Conservation (phyloP, 2,888 invertebrate genomes). For the Neelides folsomi region DNA sequence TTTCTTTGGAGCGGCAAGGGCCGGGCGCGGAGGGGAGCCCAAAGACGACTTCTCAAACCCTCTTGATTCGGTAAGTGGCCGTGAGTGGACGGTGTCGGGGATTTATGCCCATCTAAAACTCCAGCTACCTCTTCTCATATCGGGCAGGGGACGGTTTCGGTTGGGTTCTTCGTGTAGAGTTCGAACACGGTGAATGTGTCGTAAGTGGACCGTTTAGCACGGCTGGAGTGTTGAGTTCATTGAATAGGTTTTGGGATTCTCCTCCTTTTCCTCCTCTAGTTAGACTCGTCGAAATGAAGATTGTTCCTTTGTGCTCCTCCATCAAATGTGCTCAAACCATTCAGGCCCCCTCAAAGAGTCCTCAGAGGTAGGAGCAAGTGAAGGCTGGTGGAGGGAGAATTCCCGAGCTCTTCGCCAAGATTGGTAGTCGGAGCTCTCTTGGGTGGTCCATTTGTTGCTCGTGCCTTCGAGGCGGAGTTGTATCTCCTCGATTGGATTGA, state of each 20-base stretch:
- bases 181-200: conserved; percentile 8
- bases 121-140: no score
- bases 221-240: conserved; percentile 17
- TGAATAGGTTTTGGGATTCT: conserved; percentile 11
- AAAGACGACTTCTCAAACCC: no score
- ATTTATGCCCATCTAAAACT: no score
- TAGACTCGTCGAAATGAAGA: conserved; percentile 1
- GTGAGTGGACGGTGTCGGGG: no score
- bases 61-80: no score
- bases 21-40: no score
- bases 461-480: conserved; percentile 33
- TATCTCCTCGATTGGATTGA: conserved; percentile 30
- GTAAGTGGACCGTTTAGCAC: conserved; percentile 19
- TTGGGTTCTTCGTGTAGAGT: not conserved
- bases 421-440: conserved; percentile 33
- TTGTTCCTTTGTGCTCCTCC: not conserved
- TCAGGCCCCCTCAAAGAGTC: not conserved
- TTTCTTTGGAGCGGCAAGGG: no score
- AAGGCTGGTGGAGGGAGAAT: conserved; percentile 10
- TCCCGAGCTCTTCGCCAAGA: conserved; percentile 20
- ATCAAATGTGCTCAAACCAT: not conserved
- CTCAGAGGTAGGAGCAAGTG: not conserved
- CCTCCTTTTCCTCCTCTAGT: no score
- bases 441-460: conserved; percentile 33
- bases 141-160: conserved; percentile 8